These are phyloP conservation scores for Anarsia innoxiella DNA, from an alignment of 2,888 invertebrate genomes.

Conservation along the genomic window DNA sequence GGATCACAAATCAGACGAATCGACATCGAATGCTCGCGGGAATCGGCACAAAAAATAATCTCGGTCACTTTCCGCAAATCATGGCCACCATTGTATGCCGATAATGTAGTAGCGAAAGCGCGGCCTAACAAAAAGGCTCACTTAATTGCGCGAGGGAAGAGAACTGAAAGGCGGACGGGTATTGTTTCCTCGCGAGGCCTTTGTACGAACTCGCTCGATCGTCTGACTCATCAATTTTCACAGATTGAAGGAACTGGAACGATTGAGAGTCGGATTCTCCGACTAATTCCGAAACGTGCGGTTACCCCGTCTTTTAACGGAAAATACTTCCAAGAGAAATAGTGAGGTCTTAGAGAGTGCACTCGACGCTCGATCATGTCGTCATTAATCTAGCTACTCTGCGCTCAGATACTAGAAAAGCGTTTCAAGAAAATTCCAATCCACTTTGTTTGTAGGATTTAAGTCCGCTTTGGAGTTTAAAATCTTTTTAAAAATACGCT, in stretches of 20 bases:
- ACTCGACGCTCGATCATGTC: slow-evolving; percentile 24
- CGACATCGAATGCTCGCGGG: slow-evolving; percentile 37
- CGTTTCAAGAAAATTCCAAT: slow-evolving; percentile 13
- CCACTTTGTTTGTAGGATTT: neutral
- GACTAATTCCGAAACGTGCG: slow-evolving; percentile 27
- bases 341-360: slow-evolving; percentile 15
- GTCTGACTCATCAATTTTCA: slow-evolving; percentile 67
- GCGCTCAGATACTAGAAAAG: slow-evolving; percentile 2
- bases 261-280: slow-evolving; percentile 48
- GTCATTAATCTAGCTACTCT: slow-evolving; percentile 33
- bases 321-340: slow-evolving; percentile 18
- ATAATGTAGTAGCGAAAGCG: slow-evolving; percentile 65
- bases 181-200: slow-evolving; percentile 65
- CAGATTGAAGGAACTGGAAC: slow-evolving; percentile 46
- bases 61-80: slow-evolving; percentile 66
- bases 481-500: neutral
- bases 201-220: slow-evolving; percentile 48
- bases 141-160: slow-evolving; percentile 68
- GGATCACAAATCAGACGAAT: slow-evolving; percentile 54
- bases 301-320: slow-evolving; percentile 10
- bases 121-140: slow-evolving; percentile 62
- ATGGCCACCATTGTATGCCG: slow-evolving; percentile 63
- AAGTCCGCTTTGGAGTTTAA: too few relatives aligned
- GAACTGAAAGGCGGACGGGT: slow-evolving; percentile 49
- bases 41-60: slow-evolving; percentile 54